Evolutionary conservation across 2,113 vertebrate genomes (phyloP), one percentile per base, ranked within the genome.

Genomic region (Clarias gariepinus): DNA sequence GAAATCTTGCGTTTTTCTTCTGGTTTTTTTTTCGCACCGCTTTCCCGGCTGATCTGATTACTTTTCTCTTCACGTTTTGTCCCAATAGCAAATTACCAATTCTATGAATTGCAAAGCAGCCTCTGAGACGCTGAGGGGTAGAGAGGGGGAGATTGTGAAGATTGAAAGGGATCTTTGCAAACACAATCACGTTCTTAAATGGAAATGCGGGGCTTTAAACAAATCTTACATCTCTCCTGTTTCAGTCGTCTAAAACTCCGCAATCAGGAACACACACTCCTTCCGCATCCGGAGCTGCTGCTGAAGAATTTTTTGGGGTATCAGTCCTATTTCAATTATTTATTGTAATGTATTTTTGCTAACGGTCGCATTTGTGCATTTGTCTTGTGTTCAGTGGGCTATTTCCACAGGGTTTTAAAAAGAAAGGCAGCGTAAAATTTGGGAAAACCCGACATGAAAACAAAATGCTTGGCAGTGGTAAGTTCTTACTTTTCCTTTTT

Each of bases 41-140:
- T 94, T 93, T 94, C 91, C 93, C 91, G 92, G 94, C 94, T 95
- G 94, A 96, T 96, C 95, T 96, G 95, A 96, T 96, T 96, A 96
- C 95, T 96, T 96, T 96, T 96, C 96, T 94, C 94, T 96, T 95
- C 96, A 96, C 96, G 95, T 96, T 96, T 95, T 96, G 95, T 95
- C 96, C 95, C 95, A 96, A 96, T 96, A 96, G 95, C 96, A 96
- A 96, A 96, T 96, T 96, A 96, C 95, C 96, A 96, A 96, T 96
- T 96, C 95, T 96, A 96, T 96, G 96, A 96, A 96, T 96, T 96
- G 96, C 96, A 96, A 95, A 96, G 95, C 95, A 96, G 96, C 95
- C 94, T 94, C 94, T 88, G 93, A 95, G 95, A 95, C 94, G 94
- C 94, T 95, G 95, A 95, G 95, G 95, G 95, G 93, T 93, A 94